Base-by-base conservation (phyloP, 2,113 vertebrate genomes). In the Lethenteron camtschaticum region DNA sequence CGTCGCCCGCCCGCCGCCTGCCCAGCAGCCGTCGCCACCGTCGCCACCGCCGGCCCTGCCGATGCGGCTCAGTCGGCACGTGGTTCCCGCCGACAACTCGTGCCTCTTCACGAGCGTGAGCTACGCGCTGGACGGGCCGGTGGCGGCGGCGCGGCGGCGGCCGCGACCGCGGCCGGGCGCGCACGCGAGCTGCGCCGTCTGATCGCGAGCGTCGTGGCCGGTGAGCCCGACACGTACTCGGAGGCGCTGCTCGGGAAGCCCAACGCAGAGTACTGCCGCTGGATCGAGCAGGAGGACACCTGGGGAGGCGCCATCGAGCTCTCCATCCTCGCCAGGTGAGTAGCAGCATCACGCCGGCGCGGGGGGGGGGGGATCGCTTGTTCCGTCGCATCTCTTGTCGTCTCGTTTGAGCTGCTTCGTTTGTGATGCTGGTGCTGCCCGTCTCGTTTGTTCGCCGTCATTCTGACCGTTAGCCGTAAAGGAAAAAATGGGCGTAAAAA, bases 241-340 rank as follows among this genome's bases (percentile, higher is more conserved):
- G 87, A 96, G 77, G 92, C 89, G 0, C 84, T 99, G 12, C 82
- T 97, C 69, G 94, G 92, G 9, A 96, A 94, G 73, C 86, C 78
- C 56, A 99, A 99, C 70, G 73, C 85, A 70, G 90, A 97, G 0
- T 99, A 99, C 73, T 99, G 94, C 63, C 63, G 84, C 8, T 99
- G 94, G 94, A 97, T 99, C 76, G 74, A 79, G 11, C 83, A 82
- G 14, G 86, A 85, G 57, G 91, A 96, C 70, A 94, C 87, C 1
- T 99, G 94, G 94, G 94, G 94, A 2, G 94, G 94, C 3, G 94
- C 92, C 75, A 99, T 99, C 60, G 94, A 99, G 74, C 84, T 99
- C 69, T 95, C 92, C 3, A 91, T 97, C 70, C 76, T 99, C 3
- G 89, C 92, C 71, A 94, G 95, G 72, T 66, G 24, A 24, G n/a